These are phyloP conservation scores for Ridgeia piscesae DNA, from an alignment of 1,140 invertebrate genomes.

Conservation along the genomic window DNA sequence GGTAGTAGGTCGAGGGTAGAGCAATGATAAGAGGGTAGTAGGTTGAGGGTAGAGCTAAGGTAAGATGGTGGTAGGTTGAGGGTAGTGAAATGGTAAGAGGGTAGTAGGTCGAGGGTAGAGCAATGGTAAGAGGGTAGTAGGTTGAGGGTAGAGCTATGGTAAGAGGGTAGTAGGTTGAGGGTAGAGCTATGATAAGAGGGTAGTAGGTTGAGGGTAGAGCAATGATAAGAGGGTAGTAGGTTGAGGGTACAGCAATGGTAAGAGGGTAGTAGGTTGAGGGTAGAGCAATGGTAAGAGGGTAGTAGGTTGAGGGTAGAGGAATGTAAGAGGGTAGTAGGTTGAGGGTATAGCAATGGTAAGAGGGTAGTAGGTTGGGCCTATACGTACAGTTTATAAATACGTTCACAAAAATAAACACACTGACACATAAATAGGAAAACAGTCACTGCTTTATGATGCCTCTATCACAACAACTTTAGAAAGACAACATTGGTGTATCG, in stretches of 20 bases:
- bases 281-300: not conserved
- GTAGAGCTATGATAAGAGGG: too few relatives aligned
- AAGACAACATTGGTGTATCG: not conserved
- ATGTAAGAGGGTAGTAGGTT: not conserved
- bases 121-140: too few relatives aligned
- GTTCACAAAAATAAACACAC: not conserved
- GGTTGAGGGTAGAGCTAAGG: too few relatives aligned
- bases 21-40: too few relatives aligned
- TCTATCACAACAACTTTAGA: not conserved
- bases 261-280: not conserved
- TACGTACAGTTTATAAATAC: not conserved
- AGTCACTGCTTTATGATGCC: not conserved
- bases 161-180: too few relatives aligned
- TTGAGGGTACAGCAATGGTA: not conserved
- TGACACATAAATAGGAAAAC: not conserved
- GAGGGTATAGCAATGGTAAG: not conserved
- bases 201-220: too few relatives aligned
- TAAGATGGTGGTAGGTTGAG: too few relatives aligned
- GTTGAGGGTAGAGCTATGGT: too few relatives aligned
- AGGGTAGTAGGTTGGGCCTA: not conserved
- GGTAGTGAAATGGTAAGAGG: too few relatives aligned
- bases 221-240: not conserved
- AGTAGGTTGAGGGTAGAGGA: not conserved
- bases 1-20: too few relatives aligned
- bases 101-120: too few relatives aligned